phyloP scores from a whole-genome alignment of 2,888 invertebrate genomes.

The Augiades crinisus region DNA sequence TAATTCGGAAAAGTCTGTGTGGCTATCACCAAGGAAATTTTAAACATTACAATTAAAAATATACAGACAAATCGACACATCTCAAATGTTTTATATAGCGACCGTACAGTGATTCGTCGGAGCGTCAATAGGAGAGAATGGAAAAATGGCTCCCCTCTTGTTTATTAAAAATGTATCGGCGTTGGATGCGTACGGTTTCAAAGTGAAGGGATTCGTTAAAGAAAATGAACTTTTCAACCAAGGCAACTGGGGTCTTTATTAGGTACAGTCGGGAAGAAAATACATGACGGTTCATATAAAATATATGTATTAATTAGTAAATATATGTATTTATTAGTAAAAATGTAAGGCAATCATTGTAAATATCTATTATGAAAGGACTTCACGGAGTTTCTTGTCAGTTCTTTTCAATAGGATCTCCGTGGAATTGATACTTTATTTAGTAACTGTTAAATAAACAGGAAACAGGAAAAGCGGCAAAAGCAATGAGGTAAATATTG shows the following conservation, averaged over 20 bases:
- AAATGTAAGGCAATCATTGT: no score
- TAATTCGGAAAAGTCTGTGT: no score
- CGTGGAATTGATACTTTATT: no score
- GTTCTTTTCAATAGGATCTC: no score
- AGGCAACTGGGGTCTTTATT: constrained; percentile 47
- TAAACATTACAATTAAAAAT: neutral
- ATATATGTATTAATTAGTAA: no score
- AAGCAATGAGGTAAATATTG: no score
- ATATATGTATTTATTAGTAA: no score
- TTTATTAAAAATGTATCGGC: constrained; percentile 52
- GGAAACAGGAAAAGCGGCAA: no score
- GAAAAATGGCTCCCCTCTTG: constrained; percentile 30
- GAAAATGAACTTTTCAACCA: constrained; percentile 64
- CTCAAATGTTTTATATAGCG: neutral
- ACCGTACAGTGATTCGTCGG: neutral
- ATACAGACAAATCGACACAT: neutral
- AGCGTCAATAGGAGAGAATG: constrained; percentile 14
- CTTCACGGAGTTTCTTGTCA: no score
- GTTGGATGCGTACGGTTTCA: constrained; percentile 51
- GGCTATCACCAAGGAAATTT: no score
- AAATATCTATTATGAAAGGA: no score
- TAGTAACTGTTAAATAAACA: no score
- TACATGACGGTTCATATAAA: neutral
- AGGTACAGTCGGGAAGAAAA: constrained; percentile 40
- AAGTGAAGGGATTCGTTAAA: constrained; percentile 57